These are phyloP conservation scores for Sebastes iracundus DNA, from an alignment of 2,797 vertebrate species.

Conservation along the genomic window DNA sequence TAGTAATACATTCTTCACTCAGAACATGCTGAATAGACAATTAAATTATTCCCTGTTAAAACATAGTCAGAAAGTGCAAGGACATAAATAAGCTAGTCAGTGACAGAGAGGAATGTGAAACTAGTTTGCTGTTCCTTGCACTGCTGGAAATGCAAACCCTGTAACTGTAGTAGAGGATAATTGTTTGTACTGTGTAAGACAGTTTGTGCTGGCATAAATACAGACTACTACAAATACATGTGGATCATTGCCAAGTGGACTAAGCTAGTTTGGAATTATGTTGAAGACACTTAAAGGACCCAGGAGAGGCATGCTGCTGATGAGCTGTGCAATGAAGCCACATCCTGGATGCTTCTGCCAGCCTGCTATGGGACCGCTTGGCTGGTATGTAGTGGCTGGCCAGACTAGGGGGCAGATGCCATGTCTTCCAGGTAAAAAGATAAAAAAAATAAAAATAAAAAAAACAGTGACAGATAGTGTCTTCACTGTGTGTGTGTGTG, in stretches of 20 bases:
- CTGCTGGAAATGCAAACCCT: background rate
- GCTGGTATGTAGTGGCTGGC: background rate
- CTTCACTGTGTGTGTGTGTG: background rate
- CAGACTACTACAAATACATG: constrained; percentile 14
- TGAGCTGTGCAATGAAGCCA: constrained; percentile 46
- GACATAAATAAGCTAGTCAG: background rate
- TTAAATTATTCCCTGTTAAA: background rate
- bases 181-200: constrained; percentile 2
- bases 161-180: background rate
- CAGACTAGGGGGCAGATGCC: constrained; percentile 1
- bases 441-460: background rate
- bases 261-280: constrained; percentile 38
- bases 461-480: background rate
- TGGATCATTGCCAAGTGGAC: constrained; percentile 39
- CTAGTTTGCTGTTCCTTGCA: background rate
- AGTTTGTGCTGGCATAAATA: constrained; percentile 21
- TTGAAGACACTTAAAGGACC: constrained; percentile 34
- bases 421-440: background rate
- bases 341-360: background rate
- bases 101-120: background rate
- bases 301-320: constrained; percentile 39
- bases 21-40: background rate
- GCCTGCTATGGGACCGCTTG: background rate
- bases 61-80: background rate
- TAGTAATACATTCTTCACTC: background rate